phyloP scores from a whole-genome alignment of 2,797 vertebrate species.

The Tinamus major region DNA sequence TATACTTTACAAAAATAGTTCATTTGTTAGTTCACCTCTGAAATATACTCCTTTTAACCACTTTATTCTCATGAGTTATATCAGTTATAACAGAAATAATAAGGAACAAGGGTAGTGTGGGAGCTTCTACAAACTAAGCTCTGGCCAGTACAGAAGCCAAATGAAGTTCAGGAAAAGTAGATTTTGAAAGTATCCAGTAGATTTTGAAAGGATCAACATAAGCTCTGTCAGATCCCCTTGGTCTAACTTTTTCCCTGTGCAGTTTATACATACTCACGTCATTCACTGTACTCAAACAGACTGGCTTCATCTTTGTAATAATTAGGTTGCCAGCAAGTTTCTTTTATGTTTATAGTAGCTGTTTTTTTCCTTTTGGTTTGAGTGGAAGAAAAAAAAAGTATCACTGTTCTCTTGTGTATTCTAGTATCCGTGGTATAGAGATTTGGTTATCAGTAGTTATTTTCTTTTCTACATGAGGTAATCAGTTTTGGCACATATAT shows the following conservation, averaged over 20 bases:
- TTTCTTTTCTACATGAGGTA: not conserved
- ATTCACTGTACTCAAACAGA: not conserved
- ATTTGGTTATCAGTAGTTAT: not conserved
- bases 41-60: not conserved
- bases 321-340: not conserved
- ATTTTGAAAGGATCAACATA: not conserved
- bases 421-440: not conserved
- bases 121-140: not conserved
- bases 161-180: not conserved
- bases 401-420: not conserved
- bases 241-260: not conserved
- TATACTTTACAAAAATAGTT: not conserved
- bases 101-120: not conserved
- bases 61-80: not conserved
- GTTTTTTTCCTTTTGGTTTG: not conserved
- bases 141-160: not conserved
- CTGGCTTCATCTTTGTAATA: not conserved
- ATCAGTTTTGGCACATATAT: not conserved
- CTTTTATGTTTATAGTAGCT: not conserved
- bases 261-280: not conserved
- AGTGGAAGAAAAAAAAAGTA: not conserved
- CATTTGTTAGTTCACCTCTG: not conserved
- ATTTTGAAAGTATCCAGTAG: not conserved
- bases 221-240: not conserved
- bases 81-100: not conserved